Percentiles rank a stretch among this genome's conserved stretches.
phyloP scores from a whole-genome alignment of 35 echinoderm and acorn worm genomes.

The Anneissia japonica region DNA sequence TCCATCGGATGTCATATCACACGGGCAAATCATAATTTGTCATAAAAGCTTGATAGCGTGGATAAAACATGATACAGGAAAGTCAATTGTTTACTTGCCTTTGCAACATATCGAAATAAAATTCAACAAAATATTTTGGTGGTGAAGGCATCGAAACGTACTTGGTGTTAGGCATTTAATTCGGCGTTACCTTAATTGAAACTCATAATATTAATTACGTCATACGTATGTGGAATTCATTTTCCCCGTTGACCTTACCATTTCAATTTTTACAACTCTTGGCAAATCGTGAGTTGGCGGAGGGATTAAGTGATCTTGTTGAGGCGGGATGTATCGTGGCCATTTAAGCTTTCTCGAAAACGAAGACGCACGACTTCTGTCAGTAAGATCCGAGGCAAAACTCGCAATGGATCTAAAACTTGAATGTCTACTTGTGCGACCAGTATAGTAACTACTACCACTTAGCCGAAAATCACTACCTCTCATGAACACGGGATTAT shows the following conservation, averaged over 20 bases:
- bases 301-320: background rate
- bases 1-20: too few relatives aligned
- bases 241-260: background rate
- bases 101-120: too few relatives aligned
- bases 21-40: too few relatives aligned
- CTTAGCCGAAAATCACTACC: constrained; percentile 18
- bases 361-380: background rate
- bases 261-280: constrained; percentile 14
- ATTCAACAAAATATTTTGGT: too few relatives aligned
- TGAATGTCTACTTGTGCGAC: constrained; percentile 60
- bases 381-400: constrained; percentile 48
- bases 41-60: too few relatives aligned
- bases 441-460: constrained; percentile 19
- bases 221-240: background rate
- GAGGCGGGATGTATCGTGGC: constrained; percentile 56
- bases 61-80: too few relatives aligned
- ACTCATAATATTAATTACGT: background rate
- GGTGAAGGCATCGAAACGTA: too few relatives aligned
- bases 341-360: constrained; percentile 36
- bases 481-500: constrained; percentile 73
- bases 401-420: constrained; percentile 88
- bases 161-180: too few relatives aligned
- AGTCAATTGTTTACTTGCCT: too few relatives aligned
- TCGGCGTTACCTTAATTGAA: too few relatives aligned
- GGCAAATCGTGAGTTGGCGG: constrained; percentile 8